Base-by-base conservation (phyloP, 2,888 invertebrate species). In the Drosophila trichaetosa region DNA sequence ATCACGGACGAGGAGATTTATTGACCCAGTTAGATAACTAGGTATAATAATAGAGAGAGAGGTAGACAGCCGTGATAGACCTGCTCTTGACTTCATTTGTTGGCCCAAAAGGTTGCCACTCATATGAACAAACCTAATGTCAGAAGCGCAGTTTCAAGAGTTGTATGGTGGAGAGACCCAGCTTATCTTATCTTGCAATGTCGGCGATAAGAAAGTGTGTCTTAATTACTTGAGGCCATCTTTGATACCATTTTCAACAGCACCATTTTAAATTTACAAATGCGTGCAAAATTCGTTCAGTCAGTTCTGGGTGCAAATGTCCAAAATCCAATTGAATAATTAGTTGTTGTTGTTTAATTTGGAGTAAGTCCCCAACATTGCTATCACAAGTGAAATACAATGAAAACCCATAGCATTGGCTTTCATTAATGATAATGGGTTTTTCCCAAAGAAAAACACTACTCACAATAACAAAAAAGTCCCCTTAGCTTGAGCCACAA, bases 21-120 rank as follows among this genome's bases (percentile, higher is more conserved):
- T 64, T 74, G 54, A 46, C 65, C 77, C 73, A 76, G 36, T 71
- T 72, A 71, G 77, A 77, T 66, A 66, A 42, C 29, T 49, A 33
- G 13, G 21, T 36, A 27, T 10, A 34, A 34, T 2, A 13, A n/a
- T 51, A 36, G 49, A 21, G 42, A 18, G 27, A 10, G 16, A 27
- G 42, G 6, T 11, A 27, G 24, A 36, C 27, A 29, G 36, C 29
- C n/a, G 4, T 34, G 10, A 18, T 7, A 16, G 6, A 33, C 5
- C 11, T 51, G 27, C 60, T 54, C 34, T 59, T 48, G 36, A 29
- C 52, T 56, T 10, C 18, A 38, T 24, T 51, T 63, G 16, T 21
- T 16, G 16, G 57, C 3, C 27, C 42, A 70, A 72, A 60, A 65
- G 66, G 60, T 66, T 56, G 40, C 4, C 31, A 16, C 27, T 24